Conservation (phyloP, 2,113 vertebrate species). For the Calyptommatus sinebrachiatus region DNA sequence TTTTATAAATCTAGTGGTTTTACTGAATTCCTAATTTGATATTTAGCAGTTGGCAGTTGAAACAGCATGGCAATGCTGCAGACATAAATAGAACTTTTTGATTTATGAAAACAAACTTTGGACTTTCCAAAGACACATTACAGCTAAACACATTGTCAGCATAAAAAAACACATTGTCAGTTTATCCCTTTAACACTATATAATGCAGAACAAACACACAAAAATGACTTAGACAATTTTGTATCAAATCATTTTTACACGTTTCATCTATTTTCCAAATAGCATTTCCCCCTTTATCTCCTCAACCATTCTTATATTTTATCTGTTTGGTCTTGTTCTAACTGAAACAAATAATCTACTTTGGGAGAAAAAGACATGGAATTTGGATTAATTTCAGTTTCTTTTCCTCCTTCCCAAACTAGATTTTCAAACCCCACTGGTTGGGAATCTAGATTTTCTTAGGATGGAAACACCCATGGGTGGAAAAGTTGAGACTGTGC, state of each 20-base stretch:
- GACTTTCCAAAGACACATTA: background rate
- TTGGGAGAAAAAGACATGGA: too few species aligned
- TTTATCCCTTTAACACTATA: background rate
- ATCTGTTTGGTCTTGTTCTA: background rate
- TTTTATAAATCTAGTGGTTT: slow-evolving; percentile 34
- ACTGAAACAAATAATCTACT: too few species aligned
- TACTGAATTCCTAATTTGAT: slow-evolving; percentile 16
- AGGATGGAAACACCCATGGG: too few species aligned
- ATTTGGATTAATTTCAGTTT: too few species aligned
- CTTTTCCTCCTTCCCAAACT: too few species aligned
- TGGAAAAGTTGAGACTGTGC: too few species aligned
- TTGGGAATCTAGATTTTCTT: too few species aligned
- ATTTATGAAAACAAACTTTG: slow-evolving; percentile 1
- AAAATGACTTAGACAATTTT: background rate
- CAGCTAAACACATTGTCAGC: background rate
- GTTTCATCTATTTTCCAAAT: background rate
- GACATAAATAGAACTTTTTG: background rate
- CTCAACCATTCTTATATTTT: background rate
- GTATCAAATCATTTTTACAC: too few species aligned
- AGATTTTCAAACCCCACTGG: too few species aligned
- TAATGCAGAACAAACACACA: background rate
- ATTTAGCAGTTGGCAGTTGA: background rate
- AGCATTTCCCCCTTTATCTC: background rate
- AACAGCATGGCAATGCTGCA: background rate
- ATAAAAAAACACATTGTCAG: background rate